phyloP scores from a whole-genome alignment of 2,888 invertebrate species.

The Ochropleura leucogaster region DNA sequence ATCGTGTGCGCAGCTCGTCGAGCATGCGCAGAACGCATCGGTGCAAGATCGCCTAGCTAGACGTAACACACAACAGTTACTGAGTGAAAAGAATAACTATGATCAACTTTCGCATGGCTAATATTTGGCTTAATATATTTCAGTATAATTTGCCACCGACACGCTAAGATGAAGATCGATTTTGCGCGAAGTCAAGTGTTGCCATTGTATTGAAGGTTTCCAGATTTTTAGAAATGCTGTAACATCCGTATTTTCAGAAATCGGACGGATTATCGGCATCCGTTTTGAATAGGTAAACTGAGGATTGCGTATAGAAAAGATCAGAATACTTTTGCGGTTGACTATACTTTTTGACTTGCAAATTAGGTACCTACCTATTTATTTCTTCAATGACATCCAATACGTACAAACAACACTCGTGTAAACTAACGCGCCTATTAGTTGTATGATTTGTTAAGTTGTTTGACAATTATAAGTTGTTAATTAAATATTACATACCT shows the following conservation, averaged over 20 bases:
- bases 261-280: neutral
- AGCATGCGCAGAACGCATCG: constrained; percentile 25
- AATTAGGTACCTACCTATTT: neutral
- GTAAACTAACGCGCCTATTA: neutral
- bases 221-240: neutral
- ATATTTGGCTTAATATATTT: no score
- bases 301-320: neutral
- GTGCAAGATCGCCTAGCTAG: neutral
- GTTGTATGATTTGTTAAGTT: constrained; percentile 27
- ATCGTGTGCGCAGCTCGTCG: constrained; percentile 34
- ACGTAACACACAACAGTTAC: constrained; percentile 20
- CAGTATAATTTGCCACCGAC: no score
- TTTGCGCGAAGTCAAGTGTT: neutral
- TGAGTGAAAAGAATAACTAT: neutral
- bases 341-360: neutral
- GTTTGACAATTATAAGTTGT: constrained; percentile 24
- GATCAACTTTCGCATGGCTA: neutral
- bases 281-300: neutral
- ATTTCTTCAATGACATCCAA: neutral
- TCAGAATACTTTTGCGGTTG: neutral
- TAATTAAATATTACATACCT: constrained; percentile 25
- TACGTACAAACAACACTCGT: neutral
- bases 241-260: neutral
- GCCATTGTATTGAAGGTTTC: neutral
- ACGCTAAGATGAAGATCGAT: no score